These are phyloP conservation scores for Achlya flavicornis DNA, from an alignment of 2,888 invertebrate genomes.

Conservation along the genomic window DNA sequence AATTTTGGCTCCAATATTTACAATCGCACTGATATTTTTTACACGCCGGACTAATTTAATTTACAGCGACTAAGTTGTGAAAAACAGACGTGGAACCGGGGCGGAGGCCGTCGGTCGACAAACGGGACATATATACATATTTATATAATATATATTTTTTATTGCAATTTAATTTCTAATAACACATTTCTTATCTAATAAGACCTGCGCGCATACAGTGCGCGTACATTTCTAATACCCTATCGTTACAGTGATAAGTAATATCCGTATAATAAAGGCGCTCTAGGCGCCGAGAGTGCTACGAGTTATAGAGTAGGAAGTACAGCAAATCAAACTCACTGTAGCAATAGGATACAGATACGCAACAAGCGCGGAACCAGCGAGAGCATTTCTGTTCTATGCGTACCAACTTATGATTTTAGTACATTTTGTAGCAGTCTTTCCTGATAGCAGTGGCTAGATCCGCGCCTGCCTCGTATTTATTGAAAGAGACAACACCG, in stretches of 20 bases:
- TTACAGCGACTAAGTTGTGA: conserved; percentile 72
- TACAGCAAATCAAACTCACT: conserved; percentile 73
- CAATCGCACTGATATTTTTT: conserved; percentile 75
- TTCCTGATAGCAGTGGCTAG: not conserved
- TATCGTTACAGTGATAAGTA: conserved; percentile 72
- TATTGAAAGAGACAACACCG: conserved; percentile 78
- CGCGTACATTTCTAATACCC: conserved; percentile 61
- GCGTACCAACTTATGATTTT: not conserved
- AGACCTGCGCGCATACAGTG: conserved; percentile 72
- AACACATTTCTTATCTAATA: conserved; percentile 80
- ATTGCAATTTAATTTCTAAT: conserved; percentile 78
- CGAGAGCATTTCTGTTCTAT: not conserved
- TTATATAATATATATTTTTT: conserved; percentile 35
- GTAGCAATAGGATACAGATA: conserved; percentile 77
- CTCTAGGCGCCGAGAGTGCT: conserved; percentile 32
- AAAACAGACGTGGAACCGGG: conserved; percentile 51
- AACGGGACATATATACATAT: conserved; percentile 15
- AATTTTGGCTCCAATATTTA: conserved; percentile 82
- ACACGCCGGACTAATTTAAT: conserved; percentile 75
- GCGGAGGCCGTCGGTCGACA: conserved; percentile 35
- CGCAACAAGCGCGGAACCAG: conserved; percentile 9
- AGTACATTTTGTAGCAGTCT: not conserved
- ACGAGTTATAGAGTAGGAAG: conserved; percentile 58
- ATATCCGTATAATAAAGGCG: conserved; percentile 32
- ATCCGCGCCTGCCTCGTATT: conserved; percentile 33